These are phyloP conservation scores for Furnarius figulus DNA, from an alignment of 2,113 vertebrate genomes.

Conservation along the genomic window DNA sequence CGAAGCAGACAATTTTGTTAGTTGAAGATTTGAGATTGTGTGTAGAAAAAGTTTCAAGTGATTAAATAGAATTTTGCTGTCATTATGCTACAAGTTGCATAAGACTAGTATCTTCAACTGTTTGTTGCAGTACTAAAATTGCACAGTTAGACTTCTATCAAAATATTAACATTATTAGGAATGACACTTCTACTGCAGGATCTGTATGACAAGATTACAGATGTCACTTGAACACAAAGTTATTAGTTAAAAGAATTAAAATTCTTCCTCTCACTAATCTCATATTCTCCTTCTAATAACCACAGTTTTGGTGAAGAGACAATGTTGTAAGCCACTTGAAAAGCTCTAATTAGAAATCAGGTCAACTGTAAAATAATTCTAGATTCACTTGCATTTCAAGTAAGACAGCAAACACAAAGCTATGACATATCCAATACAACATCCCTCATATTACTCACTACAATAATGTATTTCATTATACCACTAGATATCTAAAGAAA, in stretches of 20 bases:
- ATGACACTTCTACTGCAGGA: neutral
- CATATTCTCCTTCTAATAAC: neutral
- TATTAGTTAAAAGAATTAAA: neutral
- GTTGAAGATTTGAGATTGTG: neutral
- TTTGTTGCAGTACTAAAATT: neutral
- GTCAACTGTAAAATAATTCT: constrained; percentile 58
- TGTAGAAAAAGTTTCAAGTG: neutral
- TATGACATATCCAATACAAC: constrained; percentile 1
- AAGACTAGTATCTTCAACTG: neutral
- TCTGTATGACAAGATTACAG: neutral
- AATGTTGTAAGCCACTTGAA: constrained; percentile 32
- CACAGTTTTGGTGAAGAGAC: neutral
- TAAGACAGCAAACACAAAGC: constrained; percentile 6
- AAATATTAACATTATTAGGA: neutral
- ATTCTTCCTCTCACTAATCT: neutral
- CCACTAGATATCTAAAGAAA: neutral
- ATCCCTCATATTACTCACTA: neutral
- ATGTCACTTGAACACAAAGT: neutral
- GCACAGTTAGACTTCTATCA: neutral
- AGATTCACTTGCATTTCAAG: constrained; percentile 56
- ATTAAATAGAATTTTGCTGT: neutral
- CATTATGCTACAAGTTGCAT: neutral
- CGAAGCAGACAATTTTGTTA: neutral
- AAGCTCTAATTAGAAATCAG: constrained; percentile 64
- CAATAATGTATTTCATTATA: neutral